Conservation (phyloP, 2,113 vertebrate species). For the Vireo altiloquus region DNA sequence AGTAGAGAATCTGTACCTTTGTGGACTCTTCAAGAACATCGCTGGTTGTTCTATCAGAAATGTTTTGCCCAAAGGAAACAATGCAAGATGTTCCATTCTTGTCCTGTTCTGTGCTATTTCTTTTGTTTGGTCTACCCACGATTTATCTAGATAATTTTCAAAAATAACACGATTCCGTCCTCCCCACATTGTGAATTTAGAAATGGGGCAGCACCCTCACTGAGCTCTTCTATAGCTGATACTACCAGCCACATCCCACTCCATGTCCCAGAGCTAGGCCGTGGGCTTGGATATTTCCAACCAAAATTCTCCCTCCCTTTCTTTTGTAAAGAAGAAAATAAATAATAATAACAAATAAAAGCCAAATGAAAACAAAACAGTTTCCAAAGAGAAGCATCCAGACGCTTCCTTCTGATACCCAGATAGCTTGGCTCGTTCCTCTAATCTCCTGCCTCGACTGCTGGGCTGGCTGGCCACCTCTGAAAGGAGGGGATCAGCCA, state of each 20-base stretch:
- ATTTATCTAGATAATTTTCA: background rate
- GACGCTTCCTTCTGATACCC: background rate
- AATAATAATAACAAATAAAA: background rate
- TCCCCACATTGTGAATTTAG: background rate
- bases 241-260: background rate
- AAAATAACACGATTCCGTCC: background rate
- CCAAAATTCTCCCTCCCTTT: background rate
- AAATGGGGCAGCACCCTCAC: background rate
- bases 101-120: background rate
- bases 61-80: background rate
- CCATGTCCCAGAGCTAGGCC: background rate
- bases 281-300: background rate
- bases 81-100: background rate
- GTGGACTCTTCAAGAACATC: background rate
- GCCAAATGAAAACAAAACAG: background rate
- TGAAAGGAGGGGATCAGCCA: background rate
- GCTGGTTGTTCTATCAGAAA: background rate
- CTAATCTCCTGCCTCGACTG: background rate
- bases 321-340: background rate
- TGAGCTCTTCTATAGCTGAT: background rate
- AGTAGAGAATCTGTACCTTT: background rate
- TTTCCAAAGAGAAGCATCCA: background rate
- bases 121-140: background rate
- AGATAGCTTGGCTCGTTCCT: background rate
- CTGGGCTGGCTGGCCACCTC: conserved; percentile 21